phyloP scores from a whole-genome alignment of 2,888 invertebrate genomes.

The Myopa tessellatipennis region DNA sequence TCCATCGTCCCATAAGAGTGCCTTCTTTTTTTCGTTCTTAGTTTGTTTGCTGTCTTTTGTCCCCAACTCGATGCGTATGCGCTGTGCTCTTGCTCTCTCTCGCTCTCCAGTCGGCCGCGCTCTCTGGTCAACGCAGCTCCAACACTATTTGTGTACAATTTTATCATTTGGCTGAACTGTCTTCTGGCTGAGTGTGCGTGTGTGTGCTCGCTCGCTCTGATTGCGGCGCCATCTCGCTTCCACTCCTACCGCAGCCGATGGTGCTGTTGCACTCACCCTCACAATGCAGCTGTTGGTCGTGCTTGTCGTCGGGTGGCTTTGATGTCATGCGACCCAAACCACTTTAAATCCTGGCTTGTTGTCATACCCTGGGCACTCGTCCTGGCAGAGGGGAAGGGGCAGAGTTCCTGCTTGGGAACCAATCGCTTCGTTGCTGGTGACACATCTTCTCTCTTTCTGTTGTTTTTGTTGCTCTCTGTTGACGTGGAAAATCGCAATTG shows the following conservation, averaged over 20 bases:
- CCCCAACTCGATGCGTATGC: conserved; percentile 35
- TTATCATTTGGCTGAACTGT: conserved; percentile 58
- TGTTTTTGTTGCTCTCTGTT: too few species aligned
- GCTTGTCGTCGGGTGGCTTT: conserved; percentile 6
- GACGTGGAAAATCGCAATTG: neutral
- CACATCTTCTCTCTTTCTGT: neutral
- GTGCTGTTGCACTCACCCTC: conserved; percentile 17
- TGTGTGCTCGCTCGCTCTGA: conserved; percentile 25
- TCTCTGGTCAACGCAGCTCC: conserved; percentile 9
- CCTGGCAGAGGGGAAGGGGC: neutral
- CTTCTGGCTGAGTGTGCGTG: conserved; percentile 44
- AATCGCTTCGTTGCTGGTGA: conserved; percentile 35
- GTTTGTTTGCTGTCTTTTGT: conserved; percentile 43
- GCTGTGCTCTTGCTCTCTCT: conserved; percentile 40
- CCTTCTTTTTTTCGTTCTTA: conserved; percentile 26
- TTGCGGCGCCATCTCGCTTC: neutral
- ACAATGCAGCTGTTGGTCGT: neutral
- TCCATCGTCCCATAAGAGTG: conserved; percentile 39
- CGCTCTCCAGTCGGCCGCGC: neutral
- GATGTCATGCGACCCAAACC: conserved; percentile 28
- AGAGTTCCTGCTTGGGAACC: neutral
- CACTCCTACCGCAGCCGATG: neutral
- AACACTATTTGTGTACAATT: conserved; percentile 51
- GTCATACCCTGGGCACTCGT: too few species aligned
- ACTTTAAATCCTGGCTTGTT: neutral